phyloP scores from a whole-genome alignment of 2,888 invertebrate species.

The Candidula unifasciata region DNA sequence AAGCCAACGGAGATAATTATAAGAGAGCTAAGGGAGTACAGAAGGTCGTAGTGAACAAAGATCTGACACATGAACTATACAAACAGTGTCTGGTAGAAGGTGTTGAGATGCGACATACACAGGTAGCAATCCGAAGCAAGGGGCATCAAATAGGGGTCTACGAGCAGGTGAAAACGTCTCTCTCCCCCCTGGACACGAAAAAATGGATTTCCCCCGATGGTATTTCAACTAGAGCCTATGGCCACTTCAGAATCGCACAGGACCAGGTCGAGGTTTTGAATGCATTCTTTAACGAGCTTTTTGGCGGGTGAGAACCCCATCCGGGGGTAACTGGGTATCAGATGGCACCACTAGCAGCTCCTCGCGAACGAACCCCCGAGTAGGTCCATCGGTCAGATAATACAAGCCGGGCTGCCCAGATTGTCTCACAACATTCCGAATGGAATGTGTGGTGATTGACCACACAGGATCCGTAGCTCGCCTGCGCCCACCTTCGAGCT shows the following conservation, averaged over 20 bases:
- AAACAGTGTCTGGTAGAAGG: slow-evolving; percentile 16
- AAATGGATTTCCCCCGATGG: slow-evolving; percentile 7
- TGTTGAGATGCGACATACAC: slow-evolving; percentile 1
- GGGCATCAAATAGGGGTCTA: neutral
- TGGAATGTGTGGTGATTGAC: neutral
- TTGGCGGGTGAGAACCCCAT: too few relatives aligned
- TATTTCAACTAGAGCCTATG: neutral
- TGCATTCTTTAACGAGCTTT: too few relatives aligned
- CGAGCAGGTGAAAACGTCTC: neutral
- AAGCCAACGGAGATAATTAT: too few relatives aligned
- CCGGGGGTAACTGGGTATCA: too few relatives aligned
- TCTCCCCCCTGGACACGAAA: neutral
- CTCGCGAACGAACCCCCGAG: too few relatives aligned
- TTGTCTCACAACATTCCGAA: neutral
- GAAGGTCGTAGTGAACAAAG: slow-evolving; percentile 9
- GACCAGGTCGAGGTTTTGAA: too few relatives aligned
- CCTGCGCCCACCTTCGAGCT: neutral
- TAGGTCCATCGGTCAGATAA: too few relatives aligned
- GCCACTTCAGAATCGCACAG: too few relatives aligned
- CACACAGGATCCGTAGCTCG: slow-evolving; percentile 12
- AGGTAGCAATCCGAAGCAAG: neutral
- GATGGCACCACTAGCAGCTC: too few relatives aligned
- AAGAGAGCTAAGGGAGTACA: slow-evolving; percentile 1
- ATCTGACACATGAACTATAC: neutral
- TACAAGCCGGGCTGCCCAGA: too few relatives aligned